Conservation (phyloP, 2,113 vertebrate genomes). For the Columbina picui region DNA sequence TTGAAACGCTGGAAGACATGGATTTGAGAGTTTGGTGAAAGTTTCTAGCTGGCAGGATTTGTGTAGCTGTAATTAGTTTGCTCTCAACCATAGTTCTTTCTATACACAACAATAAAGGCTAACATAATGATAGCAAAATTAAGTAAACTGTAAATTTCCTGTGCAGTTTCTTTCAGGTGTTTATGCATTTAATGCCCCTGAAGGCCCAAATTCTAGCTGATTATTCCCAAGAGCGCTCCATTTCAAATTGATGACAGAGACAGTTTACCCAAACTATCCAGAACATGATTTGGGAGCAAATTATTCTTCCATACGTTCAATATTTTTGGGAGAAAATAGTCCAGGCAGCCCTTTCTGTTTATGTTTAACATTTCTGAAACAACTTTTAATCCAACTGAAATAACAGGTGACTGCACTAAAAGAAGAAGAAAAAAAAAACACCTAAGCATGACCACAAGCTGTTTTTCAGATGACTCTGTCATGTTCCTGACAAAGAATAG, state of each 20-base stretch:
- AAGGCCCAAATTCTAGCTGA: neutral
- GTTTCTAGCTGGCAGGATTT: neutral
- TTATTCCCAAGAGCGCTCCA: neutral
- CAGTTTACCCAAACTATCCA: neutral
- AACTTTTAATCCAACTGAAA: neutral
- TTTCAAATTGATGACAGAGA: neutral
- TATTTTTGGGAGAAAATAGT: neutral
- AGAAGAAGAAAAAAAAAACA: neutral
- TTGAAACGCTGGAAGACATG: neutral
- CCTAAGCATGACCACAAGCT: neutral
- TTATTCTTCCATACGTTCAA: neutral
- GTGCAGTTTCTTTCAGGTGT: neutral
- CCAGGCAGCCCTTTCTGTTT: neutral
- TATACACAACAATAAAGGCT: neutral
- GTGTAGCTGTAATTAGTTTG: neutral
- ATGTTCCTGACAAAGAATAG: neutral
- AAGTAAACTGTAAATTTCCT: neutral
- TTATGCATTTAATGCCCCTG: neutral
- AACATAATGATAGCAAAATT: neutral
- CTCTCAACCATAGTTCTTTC: neutral
- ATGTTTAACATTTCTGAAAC: neutral
- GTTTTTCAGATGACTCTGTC: neutral
- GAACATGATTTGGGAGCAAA: neutral
- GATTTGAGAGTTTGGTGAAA: neutral
- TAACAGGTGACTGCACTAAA: neutral